Evolutionary conservation across 2,113 vertebrate genomes (phyloP).

Genomic region (Dicrurus megarhynchus): DNA sequence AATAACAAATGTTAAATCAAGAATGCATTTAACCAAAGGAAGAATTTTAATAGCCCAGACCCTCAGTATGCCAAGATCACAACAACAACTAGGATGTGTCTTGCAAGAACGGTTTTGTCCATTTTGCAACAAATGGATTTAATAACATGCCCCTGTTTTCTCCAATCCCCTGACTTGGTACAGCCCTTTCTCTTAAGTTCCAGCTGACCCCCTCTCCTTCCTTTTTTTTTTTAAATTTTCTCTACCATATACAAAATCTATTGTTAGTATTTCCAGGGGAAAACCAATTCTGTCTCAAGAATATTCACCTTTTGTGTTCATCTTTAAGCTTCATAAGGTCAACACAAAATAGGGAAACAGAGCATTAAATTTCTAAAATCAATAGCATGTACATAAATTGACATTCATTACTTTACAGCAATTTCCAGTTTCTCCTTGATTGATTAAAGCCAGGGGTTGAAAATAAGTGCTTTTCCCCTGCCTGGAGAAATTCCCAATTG

Average conservation of each 20-base stretch:
- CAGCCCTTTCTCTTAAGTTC: slow-evolving; percentile 26
- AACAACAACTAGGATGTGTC: background rate
- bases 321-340: slow-evolving; percentile 42
- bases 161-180: background rate
- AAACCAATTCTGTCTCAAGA: background rate
- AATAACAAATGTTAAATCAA: background rate
- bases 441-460: slow-evolving; percentile 69
- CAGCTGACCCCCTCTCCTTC: background rate
- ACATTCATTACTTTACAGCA: slow-evolving; percentile 57
- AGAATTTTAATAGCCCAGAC: background rate
- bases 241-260: background rate
- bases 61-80: background rate
- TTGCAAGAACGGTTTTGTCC: background rate
- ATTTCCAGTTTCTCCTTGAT: slow-evolving; percentile 68
- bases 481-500: slow-evolving; percentile 68
- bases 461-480: slow-evolving; percentile 69
- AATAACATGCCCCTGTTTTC: background rate
- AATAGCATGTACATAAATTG: slow-evolving; percentile 63
- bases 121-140: slow-evolving; percentile 12
- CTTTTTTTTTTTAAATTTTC: background rate
- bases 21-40: background rate
- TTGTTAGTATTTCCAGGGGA: background rate
- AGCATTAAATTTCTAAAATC: slow-evolving; percentile 64
- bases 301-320: slow-evolving; percentile 51
- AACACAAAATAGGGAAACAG: slow-evolving; percentile 61